Percentiles rank a stretch among this genome's conserved stretches.
phyloP scores from a whole-genome alignment of 2,113 vertebrate species.

The Camelus dromedarius region DNA sequence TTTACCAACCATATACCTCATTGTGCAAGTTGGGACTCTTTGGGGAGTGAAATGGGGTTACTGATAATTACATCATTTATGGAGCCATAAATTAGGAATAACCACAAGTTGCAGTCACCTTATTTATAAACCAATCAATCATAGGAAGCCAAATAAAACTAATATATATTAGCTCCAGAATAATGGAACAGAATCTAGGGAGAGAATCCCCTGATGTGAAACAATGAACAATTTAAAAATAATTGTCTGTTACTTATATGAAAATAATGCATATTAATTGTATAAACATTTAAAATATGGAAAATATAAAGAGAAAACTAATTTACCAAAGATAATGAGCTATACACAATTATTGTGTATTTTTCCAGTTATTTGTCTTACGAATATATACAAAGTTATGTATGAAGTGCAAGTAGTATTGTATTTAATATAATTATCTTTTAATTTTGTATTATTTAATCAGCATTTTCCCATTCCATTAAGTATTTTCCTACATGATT shows the following conservation, averaged over 20 bases:
- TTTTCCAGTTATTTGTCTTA: conserved; percentile 25
- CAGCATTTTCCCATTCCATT: not conserved
- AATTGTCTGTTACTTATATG: not conserved
- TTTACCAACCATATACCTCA: not conserved
- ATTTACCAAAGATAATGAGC: not conserved
- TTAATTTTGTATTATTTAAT: not conserved
- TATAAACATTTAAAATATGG: not conserved
- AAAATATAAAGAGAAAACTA: conserved; percentile 27
- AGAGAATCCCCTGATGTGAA: conserved; percentile 23
- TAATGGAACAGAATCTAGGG: not conserved
- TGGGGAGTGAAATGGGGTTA: not conserved
- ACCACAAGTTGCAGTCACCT: not conserved
- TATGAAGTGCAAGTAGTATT: not conserved
- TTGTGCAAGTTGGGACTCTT: not conserved
- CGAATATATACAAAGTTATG: not conserved
- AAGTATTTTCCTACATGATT: not conserved
- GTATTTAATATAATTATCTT: not conserved
- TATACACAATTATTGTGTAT: not conserved
- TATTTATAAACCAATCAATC: conserved; percentile 51
- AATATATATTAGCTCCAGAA: not conserved
- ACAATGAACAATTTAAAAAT: not conserved
- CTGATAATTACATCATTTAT: not conserved
- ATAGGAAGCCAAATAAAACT: not conserved
- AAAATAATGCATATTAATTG: conserved; percentile 3
- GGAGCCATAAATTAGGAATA: not conserved